These are phyloP conservation scores for Phyllotreta striolata DNA, from an alignment of 2,888 invertebrate species.

Conservation along the genomic window DNA sequence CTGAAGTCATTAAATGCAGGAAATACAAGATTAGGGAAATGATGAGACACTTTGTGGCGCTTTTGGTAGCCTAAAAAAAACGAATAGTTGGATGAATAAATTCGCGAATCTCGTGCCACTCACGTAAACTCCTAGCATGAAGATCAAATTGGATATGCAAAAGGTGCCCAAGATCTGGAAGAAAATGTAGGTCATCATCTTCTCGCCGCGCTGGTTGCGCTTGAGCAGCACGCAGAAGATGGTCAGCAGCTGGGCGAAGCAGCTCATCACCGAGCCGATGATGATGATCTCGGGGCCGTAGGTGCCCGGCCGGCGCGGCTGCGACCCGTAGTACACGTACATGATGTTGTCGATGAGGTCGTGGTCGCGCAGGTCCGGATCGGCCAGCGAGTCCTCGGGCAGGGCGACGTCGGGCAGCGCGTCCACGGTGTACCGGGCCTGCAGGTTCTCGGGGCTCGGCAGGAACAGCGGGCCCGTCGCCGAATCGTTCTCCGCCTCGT, in stretches of 20 bases:
- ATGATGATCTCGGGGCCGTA: slow-evolving; percentile 64
- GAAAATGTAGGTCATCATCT: slow-evolving; percentile 65
- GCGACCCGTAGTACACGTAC: slow-evolving; percentile 73
- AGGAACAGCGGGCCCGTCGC: slow-evolving; percentile 56
- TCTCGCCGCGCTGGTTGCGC: slow-evolving; percentile 55
- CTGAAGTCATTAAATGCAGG: slow-evolving; percentile 72
- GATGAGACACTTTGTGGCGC: slow-evolving; percentile 70
- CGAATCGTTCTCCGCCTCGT: slow-evolving; percentile 55
- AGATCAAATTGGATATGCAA: slow-evolving; percentile 68
- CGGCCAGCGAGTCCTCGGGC: slow-evolving; percentile 71
- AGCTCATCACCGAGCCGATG: slow-evolving; percentile 63
- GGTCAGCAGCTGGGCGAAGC: slow-evolving; percentile 63
- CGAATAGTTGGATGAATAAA: neutral
- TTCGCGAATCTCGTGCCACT: slow-evolving; percentile 49
- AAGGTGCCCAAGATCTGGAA: slow-evolving; percentile 71
- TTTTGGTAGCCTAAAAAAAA: slow-evolving; percentile 68
- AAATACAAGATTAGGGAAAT: slow-evolving; percentile 75
- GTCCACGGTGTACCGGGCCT: slow-evolving; percentile 58
- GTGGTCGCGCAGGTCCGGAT: slow-evolving; percentile 72
- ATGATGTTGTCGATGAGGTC: slow-evolving; percentile 78
- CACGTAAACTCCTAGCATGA: slow-evolving; percentile 73
- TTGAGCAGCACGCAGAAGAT: slow-evolving; percentile 60
- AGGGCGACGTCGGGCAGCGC: slow-evolving; percentile 64
- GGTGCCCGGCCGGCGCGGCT: slow-evolving; percentile 63
- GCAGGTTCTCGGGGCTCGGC: slow-evolving; percentile 57